phyloP scores from a whole-genome alignment of 1,140 invertebrate species.

The Nebria ingens region DNA sequence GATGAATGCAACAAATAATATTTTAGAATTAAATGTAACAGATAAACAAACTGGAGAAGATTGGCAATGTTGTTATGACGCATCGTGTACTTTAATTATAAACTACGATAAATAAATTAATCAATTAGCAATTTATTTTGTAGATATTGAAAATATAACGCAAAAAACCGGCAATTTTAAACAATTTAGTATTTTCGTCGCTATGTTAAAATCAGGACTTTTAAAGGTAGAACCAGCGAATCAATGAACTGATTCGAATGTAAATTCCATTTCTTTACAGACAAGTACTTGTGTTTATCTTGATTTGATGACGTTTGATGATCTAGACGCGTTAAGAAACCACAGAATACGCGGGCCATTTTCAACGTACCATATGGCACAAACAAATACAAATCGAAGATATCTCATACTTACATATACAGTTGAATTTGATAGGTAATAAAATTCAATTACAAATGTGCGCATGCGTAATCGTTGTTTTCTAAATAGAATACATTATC shows the following conservation, averaged over 20 bases:
- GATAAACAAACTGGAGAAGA: conserved; percentile 42
- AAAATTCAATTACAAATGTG: conserved; percentile 7
- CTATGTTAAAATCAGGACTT: conserved; percentile 41
- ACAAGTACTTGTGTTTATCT: conserved; percentile 35
- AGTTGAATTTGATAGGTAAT: conserved; percentile 37
- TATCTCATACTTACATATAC: conserved; percentile 38
- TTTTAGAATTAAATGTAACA: conserved; percentile 35
- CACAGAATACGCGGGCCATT: conserved; percentile 18
- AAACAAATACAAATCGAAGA: conserved; percentile 25
- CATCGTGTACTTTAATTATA: conserved; percentile 31
- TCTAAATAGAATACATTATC: conserved; percentile 38
- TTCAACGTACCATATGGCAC: conserved; percentile 13
- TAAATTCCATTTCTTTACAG: conserved; percentile 18
- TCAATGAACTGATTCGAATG: too few species aligned
- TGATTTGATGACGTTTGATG: conserved; percentile 35
- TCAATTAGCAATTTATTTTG: conserved; percentile 17
- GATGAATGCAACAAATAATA: conserved; percentile 32
- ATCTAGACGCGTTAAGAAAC: conserved; percentile 30
- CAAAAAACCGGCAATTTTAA: conserved; percentile 44
- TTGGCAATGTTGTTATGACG: conserved; percentile 42
- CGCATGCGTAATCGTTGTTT: neutral
- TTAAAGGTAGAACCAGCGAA: conserved; percentile 37
- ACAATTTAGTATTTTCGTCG: conserved; percentile 39
- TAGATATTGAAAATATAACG: conserved; percentile 43
- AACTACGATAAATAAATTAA: conserved; percentile 9